Percentiles rank a stretch among this genome's conserved stretches.
phyloP scores from a whole-genome alignment of 2,113 vertebrate genomes.

The Anseranas semipalmata region DNA sequence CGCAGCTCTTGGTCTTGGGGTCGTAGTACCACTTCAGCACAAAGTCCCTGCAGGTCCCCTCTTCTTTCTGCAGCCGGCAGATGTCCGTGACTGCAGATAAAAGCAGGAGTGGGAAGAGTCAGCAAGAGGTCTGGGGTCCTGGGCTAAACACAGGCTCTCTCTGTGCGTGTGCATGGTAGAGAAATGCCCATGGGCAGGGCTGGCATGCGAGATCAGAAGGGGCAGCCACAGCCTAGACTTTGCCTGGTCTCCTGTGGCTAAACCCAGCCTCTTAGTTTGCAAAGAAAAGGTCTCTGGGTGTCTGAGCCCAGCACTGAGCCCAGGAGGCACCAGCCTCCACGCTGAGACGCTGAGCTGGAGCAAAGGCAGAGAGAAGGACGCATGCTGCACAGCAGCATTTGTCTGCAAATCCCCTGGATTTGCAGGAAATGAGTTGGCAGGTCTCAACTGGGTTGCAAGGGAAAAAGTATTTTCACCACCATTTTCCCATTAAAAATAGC shows the following conservation, averaged over 20 bases:
- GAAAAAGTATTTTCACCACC: not conserved
- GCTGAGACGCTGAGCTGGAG: not conserved
- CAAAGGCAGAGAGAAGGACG: not conserved
- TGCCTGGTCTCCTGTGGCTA: not conserved
- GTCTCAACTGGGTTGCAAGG: not conserved
- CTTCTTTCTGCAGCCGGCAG: slow-evolving; percentile 84
- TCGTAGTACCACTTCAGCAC: slow-evolving; percentile 90
- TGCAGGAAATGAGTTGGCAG: not conserved
- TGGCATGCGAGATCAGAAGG: not conserved
- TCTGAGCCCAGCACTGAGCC: not conserved
- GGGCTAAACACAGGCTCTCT: not conserved
- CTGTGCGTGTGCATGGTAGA: not conserved
- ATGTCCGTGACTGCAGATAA: slow-evolving; percentile 67
- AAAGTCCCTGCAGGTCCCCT: slow-evolving; percentile 86
- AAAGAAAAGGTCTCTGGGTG: not conserved
- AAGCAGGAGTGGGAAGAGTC: not conserved
- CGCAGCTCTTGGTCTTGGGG: slow-evolving; percentile 77
- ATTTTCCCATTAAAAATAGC: not conserved
- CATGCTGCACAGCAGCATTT: not conserved
- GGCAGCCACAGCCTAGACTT: not conserved
- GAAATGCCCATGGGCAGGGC: not conserved
- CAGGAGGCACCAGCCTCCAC: not conserved
- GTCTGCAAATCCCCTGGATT: not conserved
- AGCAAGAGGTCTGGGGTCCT: not conserved
- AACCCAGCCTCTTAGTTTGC: not conserved